These are phyloP conservation scores for Sebastes umbrosus DNA, from an alignment of 2,797 vertebrate species.

Conservation along the genomic window DNA sequence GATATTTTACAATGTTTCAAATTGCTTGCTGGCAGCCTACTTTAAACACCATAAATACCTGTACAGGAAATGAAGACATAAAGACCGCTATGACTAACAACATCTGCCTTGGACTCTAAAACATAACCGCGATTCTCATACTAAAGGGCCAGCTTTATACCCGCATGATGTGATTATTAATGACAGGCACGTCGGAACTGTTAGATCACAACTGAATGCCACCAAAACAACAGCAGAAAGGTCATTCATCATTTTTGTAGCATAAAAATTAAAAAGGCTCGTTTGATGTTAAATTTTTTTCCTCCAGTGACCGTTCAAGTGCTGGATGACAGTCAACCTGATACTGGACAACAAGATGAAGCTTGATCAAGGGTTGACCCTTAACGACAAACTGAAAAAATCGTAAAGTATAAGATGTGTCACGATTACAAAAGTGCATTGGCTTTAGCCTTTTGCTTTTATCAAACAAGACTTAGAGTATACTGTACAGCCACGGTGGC, in stretches of 20 bases:
- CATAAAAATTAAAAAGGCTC: constrained; percentile 16
- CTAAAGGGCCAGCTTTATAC: neutral
- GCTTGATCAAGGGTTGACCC: neutral
- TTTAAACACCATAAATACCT: constrained; percentile 14
- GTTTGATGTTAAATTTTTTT: neutral
- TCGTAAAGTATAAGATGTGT: neutral
- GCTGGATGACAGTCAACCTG: neutral
- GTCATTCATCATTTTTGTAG: constrained; percentile 29
- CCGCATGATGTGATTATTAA: constrained; percentile 21
- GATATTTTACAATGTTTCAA: neutral
- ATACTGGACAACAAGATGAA: neutral
- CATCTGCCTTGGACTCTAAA: neutral
- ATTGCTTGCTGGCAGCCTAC: neutral
- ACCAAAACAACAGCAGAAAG: constrained; percentile 49
- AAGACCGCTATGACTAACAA: neutral
- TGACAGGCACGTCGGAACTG: constrained; percentile 28
- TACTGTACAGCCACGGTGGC: no score
- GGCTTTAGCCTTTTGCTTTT: neutral
- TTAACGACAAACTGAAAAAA: neutral
- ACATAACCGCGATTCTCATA: neutral
- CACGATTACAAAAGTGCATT: neutral
- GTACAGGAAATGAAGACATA: neutral
- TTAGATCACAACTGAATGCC: constrained; percentile 46
- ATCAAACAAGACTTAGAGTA: neutral
- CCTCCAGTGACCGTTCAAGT: neutral